phyloP scores from a whole-genome alignment of 2,888 invertebrate genomes.

The Coenonympha glycerion region DNA sequence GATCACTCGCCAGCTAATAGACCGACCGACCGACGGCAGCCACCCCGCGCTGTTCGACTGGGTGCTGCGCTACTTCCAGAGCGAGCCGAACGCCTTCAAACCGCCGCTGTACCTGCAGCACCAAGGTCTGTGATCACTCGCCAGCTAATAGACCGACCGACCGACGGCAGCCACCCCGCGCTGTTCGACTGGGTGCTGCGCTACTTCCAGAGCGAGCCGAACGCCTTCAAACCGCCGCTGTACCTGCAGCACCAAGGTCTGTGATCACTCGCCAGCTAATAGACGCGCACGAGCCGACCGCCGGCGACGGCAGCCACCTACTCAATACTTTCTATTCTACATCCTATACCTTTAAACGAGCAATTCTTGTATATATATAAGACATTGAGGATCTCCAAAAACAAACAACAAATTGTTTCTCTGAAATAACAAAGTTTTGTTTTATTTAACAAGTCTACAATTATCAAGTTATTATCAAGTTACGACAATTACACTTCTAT shows the following conservation, averaged over 20 bases:
- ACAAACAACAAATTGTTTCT: too few species aligned
- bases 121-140: conserved; percentile 88
- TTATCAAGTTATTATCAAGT: too few species aligned
- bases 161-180: conserved; percentile 89
- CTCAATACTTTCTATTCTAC: too few species aligned
- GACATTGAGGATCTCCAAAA: too few species aligned
- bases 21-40: conserved; percentile 90
- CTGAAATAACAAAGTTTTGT: too few species aligned
- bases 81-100: conserved; percentile 81
- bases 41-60: conserved; percentile 92
- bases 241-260: conserved; percentile 96
- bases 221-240: conserved; percentile 86
- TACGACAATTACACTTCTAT: too few species aligned
- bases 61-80: conserved; percentile 87
- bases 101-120: conserved; percentile 93
- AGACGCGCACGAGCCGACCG: conserved; percentile 92
- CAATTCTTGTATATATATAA: too few species aligned
- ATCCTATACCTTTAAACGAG: too few species aligned
- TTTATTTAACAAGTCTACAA: too few species aligned
- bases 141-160: conserved; percentile 90
- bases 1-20: conserved; percentile 85
- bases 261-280: conserved; percentile 83
- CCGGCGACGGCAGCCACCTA: conserved; percentile 90
- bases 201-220: conserved; percentile 82
- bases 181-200: conserved; percentile 90